Evolutionary conservation across 2,113 vertebrate species (phyloP).

Genomic region (Lamprotornis superbus): DNA sequence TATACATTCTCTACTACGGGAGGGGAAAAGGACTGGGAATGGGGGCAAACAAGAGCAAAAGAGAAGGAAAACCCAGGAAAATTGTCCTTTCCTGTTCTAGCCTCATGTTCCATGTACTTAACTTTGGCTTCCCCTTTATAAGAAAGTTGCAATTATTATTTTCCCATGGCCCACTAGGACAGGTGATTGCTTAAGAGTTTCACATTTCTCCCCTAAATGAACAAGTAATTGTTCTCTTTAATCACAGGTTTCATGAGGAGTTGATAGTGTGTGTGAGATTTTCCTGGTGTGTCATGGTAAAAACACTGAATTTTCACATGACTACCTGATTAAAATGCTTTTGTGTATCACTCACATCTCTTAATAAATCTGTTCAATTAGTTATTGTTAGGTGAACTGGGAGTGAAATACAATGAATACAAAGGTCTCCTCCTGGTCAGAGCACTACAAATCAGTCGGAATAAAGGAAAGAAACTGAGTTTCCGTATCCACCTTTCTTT

Average conservation of each 20-base stretch:
- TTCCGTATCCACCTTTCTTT: neutral
- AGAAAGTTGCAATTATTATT: neutral
- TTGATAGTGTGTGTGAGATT: slow-evolving; percentile 5
- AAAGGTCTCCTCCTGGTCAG: neutral
- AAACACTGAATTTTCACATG: slow-evolving; percentile 5
- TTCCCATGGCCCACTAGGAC: neutral
- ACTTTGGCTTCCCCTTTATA: neutral
- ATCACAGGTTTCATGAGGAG: neutral
- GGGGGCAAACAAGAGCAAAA: neutral
- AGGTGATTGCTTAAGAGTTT: slow-evolving; percentile 9
- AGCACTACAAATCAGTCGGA: neutral
- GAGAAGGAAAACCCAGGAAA: neutral
- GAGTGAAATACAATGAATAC: neutral
- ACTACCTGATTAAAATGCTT: neutral
- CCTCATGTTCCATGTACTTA: neutral
- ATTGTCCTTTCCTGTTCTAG: neutral
- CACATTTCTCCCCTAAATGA: neutral
- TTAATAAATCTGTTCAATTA: slow-evolving; percentile 19
- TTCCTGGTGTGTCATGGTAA: neutral
- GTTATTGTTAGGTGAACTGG: neutral
- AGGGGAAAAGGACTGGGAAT: neutral
- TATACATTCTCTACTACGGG: neutral
- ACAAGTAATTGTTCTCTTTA: neutral
- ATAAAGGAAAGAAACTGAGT: neutral
- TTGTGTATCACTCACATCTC: slow-evolving; percentile 1